These are phyloP conservation scores for Spinibarbus caldwelli DNA, from an alignment of 2,797 vertebrate species.

Conservation along the genomic window DNA sequence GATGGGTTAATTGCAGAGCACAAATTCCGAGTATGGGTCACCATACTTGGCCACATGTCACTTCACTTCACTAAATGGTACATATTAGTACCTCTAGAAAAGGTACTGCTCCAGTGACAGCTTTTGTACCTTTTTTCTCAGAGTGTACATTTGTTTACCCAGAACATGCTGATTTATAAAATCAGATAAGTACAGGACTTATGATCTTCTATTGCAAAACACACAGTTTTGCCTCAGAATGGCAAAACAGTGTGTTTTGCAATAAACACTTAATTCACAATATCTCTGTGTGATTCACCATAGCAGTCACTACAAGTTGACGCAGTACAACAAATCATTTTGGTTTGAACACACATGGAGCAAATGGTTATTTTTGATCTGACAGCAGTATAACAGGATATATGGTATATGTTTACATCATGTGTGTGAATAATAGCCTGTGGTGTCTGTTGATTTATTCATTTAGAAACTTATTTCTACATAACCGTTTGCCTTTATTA, in stretches of 20 bases:
- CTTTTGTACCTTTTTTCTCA: not conserved
- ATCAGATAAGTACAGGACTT: not conserved
- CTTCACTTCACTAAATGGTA: too few species aligned
- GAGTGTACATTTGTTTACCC: not conserved
- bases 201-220: not conserved
- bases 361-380: not conserved
- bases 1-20: too few species aligned
- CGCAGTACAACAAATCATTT: not conserved
- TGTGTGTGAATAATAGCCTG: not conserved
- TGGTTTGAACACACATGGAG: not conserved
- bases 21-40: too few species aligned
- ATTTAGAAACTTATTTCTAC: not conserved
- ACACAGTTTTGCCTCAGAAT: not conserved
- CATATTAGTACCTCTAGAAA: not conserved
- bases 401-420: not conserved
- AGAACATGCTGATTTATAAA: not conserved
- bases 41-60: too few species aligned
- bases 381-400: not conserved
- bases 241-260: not conserved
- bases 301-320: not conserved
- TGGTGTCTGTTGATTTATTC: not conserved
- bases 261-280: not conserved
- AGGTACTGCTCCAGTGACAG: not conserved
- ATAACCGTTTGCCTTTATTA: not conserved
- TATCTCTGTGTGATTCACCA: not conserved